These are phyloP conservation scores for Nothobranchius furzeri DNA, from an alignment of 2,113 vertebrate species.

Conservation along the genomic window DNA sequence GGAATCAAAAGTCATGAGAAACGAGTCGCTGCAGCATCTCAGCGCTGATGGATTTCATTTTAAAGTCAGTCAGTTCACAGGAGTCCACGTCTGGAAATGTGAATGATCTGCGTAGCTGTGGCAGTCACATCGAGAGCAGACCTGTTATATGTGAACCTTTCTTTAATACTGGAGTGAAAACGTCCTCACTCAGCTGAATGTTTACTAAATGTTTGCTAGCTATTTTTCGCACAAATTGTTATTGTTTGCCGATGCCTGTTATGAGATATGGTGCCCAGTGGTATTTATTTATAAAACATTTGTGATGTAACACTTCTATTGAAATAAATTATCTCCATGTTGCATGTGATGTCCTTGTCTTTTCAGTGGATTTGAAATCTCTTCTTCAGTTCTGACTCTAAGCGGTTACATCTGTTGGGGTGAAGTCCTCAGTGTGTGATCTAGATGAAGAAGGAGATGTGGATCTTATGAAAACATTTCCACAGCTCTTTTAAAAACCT, in stretches of 20 bases:
- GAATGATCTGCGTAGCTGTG: constrained; percentile 47
- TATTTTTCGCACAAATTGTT: constrained; percentile 68
- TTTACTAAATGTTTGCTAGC: constrained; percentile 74
- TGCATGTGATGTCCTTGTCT: constrained; percentile 28
- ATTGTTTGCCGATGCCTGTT: constrained; percentile 66
- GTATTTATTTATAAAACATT: constrained; percentile 75
- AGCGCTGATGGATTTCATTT: background rate
- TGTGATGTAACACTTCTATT: constrained; percentile 65
- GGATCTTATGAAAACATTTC: constrained; percentile 50
- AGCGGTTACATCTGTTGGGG: constrained; percentile 20
- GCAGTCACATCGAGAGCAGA: background rate
- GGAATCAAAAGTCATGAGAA: constrained; percentile 12
- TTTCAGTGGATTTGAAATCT: constrained; percentile 9
- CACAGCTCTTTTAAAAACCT: constrained; percentile 33
- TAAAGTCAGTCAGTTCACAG: background rate
- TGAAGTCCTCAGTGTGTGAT: constrained; percentile 20
- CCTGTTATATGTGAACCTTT: constrained; percentile 32
- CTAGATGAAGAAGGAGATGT: constrained; percentile 8
- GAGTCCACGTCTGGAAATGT: constrained; percentile 41
- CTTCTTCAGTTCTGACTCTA: background rate
- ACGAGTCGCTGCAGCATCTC: background rate
- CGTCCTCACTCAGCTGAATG: constrained; percentile 63
- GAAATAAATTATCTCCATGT: constrained; percentile 79
- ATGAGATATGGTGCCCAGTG: constrained; percentile 58
- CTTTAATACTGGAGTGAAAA: constrained; percentile 38